These are phyloP conservation scores for Caradrina clavipalpis DNA, from an alignment of 2,888 invertebrate species.

Conservation along the genomic window DNA sequence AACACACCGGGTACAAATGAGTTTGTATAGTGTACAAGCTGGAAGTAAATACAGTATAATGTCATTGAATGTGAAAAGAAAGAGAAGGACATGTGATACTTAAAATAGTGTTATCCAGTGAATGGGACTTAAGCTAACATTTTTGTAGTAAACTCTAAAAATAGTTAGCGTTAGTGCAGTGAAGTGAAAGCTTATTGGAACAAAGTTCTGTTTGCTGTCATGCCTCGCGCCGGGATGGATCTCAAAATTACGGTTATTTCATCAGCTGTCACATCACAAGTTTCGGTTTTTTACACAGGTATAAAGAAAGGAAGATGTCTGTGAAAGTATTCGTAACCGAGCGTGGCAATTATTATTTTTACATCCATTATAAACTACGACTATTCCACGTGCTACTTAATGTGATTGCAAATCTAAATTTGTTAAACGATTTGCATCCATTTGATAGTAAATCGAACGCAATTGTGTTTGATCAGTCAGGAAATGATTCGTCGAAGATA, in stretches of 20 bases:
- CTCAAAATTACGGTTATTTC: slow-evolving; percentile 78
- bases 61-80: slow-evolving; percentile 89
- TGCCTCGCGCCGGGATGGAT: slow-evolving; percentile 79
- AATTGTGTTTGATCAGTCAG: background rate
- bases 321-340: slow-evolving; percentile 13
- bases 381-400: slow-evolving; percentile 9
- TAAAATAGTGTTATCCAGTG: slow-evolving; percentile 87
- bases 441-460: slow-evolving; percentile 8
- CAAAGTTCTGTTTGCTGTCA: slow-evolving; percentile 80
- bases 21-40: slow-evolving; percentile 92
- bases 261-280: slow-evolving; percentile 63
- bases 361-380: background rate
- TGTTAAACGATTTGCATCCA: slow-evolving; percentile 38
- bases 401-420: slow-evolving; percentile 40
- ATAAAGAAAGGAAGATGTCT: slow-evolving; percentile 27
- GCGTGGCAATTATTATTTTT: slow-evolving; percentile 5
- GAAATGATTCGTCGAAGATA: slow-evolving; percentile 12
- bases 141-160: slow-evolving; percentile 80
- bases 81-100: slow-evolving; percentile 89
- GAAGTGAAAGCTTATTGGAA: slow-evolving; percentile 78
- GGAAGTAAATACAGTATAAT: slow-evolving; percentile 88
- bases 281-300: slow-evolving; percentile 46
- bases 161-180: slow-evolving; percentile 84
- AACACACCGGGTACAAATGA: slow-evolving; percentile 95
- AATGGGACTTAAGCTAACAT: slow-evolving; percentile 81